Conservation (phyloP, 2,113 vertebrate species). For the Trochalopteron elliotii region DNA sequence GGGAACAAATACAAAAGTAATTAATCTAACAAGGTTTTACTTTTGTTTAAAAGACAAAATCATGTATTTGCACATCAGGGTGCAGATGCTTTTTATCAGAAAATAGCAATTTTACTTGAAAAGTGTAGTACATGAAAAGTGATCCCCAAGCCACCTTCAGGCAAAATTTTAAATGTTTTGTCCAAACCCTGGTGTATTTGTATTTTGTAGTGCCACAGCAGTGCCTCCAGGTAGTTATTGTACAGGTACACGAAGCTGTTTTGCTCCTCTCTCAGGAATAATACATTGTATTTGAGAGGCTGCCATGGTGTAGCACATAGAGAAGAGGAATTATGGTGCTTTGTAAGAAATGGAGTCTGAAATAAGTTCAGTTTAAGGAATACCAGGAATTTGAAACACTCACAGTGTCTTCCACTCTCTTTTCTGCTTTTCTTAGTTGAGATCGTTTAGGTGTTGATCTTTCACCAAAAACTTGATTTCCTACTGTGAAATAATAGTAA, state of each 20-base stretch:
- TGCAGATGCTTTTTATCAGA: not conserved
- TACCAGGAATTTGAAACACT: not conserved
- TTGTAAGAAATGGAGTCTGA: not conserved
- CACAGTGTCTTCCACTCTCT: not conserved
- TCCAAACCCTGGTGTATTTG: not conserved
- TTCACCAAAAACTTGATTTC: not conserved
- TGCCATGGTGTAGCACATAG: not conserved
- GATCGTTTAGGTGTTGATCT: not conserved
- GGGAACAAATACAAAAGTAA: not conserved
- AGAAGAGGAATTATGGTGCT: not conserved
- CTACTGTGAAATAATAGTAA: not conserved
- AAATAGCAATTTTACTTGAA: not conserved
- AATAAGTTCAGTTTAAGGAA: not conserved
- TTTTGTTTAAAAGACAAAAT: not conserved
- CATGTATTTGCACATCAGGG: not conserved
- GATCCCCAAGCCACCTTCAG: not conserved
- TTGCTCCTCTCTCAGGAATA: not conserved
- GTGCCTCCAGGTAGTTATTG: not conserved
- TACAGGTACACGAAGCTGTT: not conserved
- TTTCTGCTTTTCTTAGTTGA: not conserved
- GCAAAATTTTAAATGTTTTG: not conserved
- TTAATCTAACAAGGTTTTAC: not conserved
- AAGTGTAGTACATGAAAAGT: not conserved
- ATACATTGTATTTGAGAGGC: not conserved
- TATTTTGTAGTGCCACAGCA: not conserved